Base-by-base conservation (phyloP, 2,797 vertebrate genomes). In the Artibeus lituratus region DNA sequence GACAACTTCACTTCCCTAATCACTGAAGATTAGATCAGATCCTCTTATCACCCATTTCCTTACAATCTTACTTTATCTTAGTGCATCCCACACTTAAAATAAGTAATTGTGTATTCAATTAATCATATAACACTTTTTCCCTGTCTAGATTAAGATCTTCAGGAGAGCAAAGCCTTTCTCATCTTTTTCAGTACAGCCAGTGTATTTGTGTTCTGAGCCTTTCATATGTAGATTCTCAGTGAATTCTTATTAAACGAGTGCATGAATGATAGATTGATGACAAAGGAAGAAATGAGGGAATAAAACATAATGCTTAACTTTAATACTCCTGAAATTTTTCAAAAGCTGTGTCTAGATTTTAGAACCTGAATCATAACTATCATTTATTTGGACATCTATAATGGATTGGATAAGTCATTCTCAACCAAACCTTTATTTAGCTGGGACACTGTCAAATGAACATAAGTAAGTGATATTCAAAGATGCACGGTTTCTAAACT, bases 311-410 rank as follows among this genome's bases (percentile, higher is more conserved):
- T 77, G 3, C 5, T 29, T 57, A 81, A 78, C 7, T 92, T 94
- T 87, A 94, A 81, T 9, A 37, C 74, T 84, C 7, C 14, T 90
- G 42, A 80, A 78, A 24, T 8, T 59, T 96, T 96, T 96, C 35
- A 93, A 87, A 59, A 65, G 87, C 26, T 57, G 1, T 85, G 74
- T 76, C 62, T 69, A 73, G 8, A 80, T 37, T 83, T 89, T 72
- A 77, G 94, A 72, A 59, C 5, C 0, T 39, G 24, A 88, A 18
- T 91, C 67, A 72, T 91, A 86, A 76, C 18, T 82, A 32, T 88
- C 37, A 78, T 39, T 94, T 67, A 67, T 84, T 67, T 70, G 35
- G 19, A 10, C 24, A 82, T 59, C 18, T 32, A 3, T 51, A 76
- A 73, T 51, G 3, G 22, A 69, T 59, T 74, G 9, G 44, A 35